Base-by-base conservation (phyloP, 2,888 invertebrate genomes). In the Ormyrus rosae region DNA sequence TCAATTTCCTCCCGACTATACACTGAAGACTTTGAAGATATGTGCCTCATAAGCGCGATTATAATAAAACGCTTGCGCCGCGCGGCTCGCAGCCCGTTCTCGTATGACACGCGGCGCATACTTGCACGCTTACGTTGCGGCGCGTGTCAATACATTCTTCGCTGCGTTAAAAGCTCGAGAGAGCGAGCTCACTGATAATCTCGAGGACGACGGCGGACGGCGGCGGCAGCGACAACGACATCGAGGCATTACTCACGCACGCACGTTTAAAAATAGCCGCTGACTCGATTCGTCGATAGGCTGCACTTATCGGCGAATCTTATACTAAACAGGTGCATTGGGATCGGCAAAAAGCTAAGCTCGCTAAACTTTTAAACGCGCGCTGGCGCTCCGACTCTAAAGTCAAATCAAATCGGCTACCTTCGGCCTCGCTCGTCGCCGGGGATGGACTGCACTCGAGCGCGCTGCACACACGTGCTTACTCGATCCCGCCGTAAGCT, bases 321-420 rank as follows among this genome's bases (percentile, higher is more conserved):
- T 34, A 34, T 34, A 34, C 34, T 34, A 34, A 56, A 56, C 56
- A 56, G 56, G 56, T 56, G 11, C 56, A n/a, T n/a, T n/a, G 6
- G 11, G 7, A 63, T 63, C 34, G 10, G 34, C 34, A 34, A 34
- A 34, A 34, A 34, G 34, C 34, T 34, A 34, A 34, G 34, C 34
- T 34, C 34, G 34, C 34, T 34, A 34, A 84, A 86, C 85, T 86
- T 86, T 86, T 85, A 85, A 86, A 85, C 84, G 85, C 73, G 68
- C 75, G 56, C 72, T 69, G 51, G 53, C 64, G 56, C 63, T 73
- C 67, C 34, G 34, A 34, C 3, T 34, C 34, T 4, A 34, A 34
- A 34, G 34, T 34, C 34, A 34, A 34, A 34, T 34, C 34, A 34
- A 34, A 34, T 53, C 71, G 61, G 74, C 68, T 56, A 13, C 53